phyloP scores from a whole-genome alignment of 2,888 invertebrate species.

The Dryadula phaetusa region DNA sequence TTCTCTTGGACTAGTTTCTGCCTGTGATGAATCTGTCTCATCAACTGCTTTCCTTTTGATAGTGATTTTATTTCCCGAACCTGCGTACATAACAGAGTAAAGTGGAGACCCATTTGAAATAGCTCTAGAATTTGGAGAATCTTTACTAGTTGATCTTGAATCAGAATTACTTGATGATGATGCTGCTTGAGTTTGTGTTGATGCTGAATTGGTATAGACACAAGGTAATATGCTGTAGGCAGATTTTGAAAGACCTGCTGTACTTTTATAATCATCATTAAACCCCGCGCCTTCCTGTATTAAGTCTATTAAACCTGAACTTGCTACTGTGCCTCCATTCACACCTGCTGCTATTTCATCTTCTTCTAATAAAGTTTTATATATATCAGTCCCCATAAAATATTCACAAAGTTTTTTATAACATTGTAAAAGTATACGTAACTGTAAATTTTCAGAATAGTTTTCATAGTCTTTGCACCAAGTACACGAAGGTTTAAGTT shows the following conservation, averaged over 20 bases:
- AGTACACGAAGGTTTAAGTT: conserved; percentile 92
- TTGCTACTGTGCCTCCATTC: conserved; percentile 79
- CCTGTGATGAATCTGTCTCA: conserved; percentile 76
- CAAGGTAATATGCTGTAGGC: conserved; percentile 90
- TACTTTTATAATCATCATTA: conserved; percentile 89
- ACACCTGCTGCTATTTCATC: conserved; percentile 80
- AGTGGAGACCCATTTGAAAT: conserved; percentile 74
- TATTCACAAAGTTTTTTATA: conserved; percentile 95
- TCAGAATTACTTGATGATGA: conserved; percentile 67
- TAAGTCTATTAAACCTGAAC: conserved; percentile 87
- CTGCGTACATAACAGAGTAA: conserved; percentile 92
- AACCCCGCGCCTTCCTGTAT: conserved; percentile 92
- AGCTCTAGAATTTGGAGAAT: conserved; percentile 71
- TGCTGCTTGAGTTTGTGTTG: conserved; percentile 72
- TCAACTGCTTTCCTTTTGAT: conserved; percentile 90
- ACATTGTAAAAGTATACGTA: conserved; percentile 92
- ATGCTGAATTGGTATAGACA: conserved; percentile 87
- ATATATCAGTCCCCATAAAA: conserved; percentile 89
- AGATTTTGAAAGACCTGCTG: conserved; percentile 89
- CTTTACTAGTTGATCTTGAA: conserved; percentile 63
- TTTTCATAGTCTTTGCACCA: conserved; percentile 94
- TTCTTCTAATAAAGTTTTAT: conserved; percentile 84
- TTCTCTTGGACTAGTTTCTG: conserved; percentile 67
- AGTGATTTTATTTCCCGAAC: conserved; percentile 92
- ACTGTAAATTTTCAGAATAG: conserved; percentile 92